Percentiles rank a stretch among this genome's conserved stretches.
Conservation (phyloP, 64 coral and sea anemone genomes). For the Stylophora pistillata region DNA sequence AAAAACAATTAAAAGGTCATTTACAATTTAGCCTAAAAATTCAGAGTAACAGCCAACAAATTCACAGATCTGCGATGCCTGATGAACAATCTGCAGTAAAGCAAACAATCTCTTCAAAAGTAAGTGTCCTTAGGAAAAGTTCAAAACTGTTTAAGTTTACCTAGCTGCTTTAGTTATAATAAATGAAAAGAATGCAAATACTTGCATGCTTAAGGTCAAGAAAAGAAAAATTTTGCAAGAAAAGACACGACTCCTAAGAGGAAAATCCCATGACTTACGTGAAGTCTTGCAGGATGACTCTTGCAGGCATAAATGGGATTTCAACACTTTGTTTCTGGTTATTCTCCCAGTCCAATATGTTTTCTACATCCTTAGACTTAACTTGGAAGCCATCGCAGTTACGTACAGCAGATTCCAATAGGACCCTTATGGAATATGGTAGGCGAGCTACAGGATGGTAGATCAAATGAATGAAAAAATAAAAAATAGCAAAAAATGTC, state of each 20-base stretch:
- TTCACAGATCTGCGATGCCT: too few species aligned
- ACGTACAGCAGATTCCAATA: slow-evolving; percentile 89
- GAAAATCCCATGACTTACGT: slow-evolving; percentile 66
- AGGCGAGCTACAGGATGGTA: slow-evolving; percentile 64
- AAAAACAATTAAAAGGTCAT: too few species aligned
- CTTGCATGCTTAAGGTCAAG: too few species aligned
- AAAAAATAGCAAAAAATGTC: background rate
- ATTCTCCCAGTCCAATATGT: slow-evolving; percentile 94
- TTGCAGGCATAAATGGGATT: slow-evolving; percentile 92
- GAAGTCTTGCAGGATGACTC: slow-evolving; percentile 96
- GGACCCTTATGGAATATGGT: slow-evolving; percentile 88
- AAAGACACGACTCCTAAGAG: background rate
- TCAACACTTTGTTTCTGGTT: slow-evolving; percentile 90
- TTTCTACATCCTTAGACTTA: slow-evolving; percentile 78
- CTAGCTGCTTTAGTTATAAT: too few species aligned
- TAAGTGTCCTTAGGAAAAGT: too few species aligned
- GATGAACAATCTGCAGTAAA: too few species aligned
- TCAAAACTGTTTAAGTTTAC: too few species aligned
- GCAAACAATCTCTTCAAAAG: too few species aligned
- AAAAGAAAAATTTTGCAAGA: too few species aligned
- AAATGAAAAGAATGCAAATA: too few species aligned
- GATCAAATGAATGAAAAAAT: background rate
- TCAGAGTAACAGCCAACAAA: too few species aligned
- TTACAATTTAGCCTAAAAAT: too few species aligned
- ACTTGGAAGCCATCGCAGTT: slow-evolving; percentile 98